These are phyloP conservation scores for Elanoides forficatus DNA, from an alignment of 2,113 vertebrate genomes.

Conservation along the genomic window DNA sequence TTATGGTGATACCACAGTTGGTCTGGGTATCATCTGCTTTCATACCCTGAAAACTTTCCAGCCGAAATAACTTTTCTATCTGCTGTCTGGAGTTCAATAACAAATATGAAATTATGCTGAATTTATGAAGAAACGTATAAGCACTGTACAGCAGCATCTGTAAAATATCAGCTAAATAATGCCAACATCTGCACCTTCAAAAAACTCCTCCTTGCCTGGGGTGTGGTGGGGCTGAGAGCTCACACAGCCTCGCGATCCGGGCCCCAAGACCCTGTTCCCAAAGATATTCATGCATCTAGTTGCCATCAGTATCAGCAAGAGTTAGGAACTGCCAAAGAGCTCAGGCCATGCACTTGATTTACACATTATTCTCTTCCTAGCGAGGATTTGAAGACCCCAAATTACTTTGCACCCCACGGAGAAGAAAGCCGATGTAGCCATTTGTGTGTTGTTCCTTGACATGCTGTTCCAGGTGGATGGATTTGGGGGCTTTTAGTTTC, in stretches of 20 bases:
- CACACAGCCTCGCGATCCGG: not conserved
- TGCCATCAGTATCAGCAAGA: not conserved
- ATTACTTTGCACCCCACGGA: not conserved
- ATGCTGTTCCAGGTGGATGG: fast-evolving
- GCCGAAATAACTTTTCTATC: not conserved
- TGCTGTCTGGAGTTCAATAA: not conserved
- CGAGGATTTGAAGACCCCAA: not conserved
- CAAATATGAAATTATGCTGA: not conserved
- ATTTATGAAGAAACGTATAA: not conserved
- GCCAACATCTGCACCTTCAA: not conserved
- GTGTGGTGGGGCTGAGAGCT: not conserved
- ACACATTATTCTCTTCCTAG: not conserved
- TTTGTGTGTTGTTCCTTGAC: not conserved
- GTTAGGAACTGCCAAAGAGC: not conserved
- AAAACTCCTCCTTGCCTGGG: not conserved
- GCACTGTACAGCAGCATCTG: not conserved
- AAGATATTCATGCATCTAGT: not conserved
- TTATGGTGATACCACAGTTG: not conserved
- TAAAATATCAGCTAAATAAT: not conserved
- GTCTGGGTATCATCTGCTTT: constrained; percentile 5
- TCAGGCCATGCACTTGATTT: not conserved
- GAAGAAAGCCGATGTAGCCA: not conserved
- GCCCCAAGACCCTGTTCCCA: not conserved
- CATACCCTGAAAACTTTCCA: not conserved
- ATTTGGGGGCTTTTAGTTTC: not conserved